These are phyloP conservation scores for Trissolcus japonicus DNA, from an alignment of 2,888 invertebrate species.

Conservation along the genomic window DNA sequence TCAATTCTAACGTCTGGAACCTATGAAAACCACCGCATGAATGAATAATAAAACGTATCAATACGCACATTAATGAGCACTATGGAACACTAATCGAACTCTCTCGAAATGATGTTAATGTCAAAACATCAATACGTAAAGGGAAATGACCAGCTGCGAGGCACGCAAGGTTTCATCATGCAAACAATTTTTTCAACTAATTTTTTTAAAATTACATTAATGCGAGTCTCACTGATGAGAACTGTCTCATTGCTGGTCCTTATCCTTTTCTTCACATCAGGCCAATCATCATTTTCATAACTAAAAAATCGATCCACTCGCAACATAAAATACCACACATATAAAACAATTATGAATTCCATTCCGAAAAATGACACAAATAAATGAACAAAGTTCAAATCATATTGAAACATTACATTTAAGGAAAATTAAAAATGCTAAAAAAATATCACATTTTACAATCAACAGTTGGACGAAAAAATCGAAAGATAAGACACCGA, in stretches of 20 bases:
- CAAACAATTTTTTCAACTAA: too few species aligned
- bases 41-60: conserved; percentile 15
- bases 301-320: conserved; percentile 61
- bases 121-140: conserved; percentile 64
- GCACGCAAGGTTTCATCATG: too few species aligned
- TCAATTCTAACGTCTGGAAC: conserved; percentile 5
- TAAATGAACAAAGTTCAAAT: conserved; percentile 65
- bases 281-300: conserved; percentile 55
- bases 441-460: conserved; percentile 51
- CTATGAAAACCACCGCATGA: conserved; percentile 13
- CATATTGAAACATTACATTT: conserved; percentile 72
- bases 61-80: conserved; percentile 51
- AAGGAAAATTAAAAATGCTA: conserved; percentile 70
- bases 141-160: not conserved
- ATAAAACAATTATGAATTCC: conserved; percentile 69
- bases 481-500: conserved; percentile 18
- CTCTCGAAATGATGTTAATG: conserved; percentile 36
- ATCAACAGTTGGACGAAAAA: conserved; percentile 33
- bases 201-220: too few species aligned
- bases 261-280: conserved; percentile 18
- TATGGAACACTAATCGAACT: conserved; percentile 47
- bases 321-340: conserved; percentile 69
- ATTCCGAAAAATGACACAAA: conserved; percentile 71
- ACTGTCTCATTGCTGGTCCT: not conserved
- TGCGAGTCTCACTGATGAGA: not conserved